Percentiles rank a stretch among this genome's conserved stretches.
These are phyloP conservation scores for Eulemur coronatus DNA, from an alignment of 2,797 vertebrate species.

Conservation along the genomic window DNA sequence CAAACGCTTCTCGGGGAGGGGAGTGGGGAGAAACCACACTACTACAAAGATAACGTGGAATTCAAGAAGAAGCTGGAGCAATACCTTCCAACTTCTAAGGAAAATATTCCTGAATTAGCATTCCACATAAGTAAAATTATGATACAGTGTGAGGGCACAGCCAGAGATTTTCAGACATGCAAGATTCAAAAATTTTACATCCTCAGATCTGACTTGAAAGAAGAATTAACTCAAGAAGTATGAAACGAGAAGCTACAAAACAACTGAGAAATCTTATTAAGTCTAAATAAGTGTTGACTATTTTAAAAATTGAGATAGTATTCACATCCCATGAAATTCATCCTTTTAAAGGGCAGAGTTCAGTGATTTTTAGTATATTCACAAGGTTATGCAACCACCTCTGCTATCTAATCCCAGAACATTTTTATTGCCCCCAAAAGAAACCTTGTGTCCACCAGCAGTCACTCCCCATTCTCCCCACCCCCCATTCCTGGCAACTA, in stretches of 20 bases:
- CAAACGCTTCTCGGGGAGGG: not conserved
- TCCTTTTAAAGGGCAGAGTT: not conserved
- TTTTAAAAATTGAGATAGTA: not conserved
- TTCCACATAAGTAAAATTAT: not conserved
- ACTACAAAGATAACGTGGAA: not conserved
- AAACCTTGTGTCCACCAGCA: not conserved
- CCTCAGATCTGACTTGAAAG: not conserved
- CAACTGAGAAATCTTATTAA: not conserved
- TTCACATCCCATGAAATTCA: not conserved
- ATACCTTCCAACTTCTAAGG: not conserved
- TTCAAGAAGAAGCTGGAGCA: not conserved
- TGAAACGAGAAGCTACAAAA: not conserved
- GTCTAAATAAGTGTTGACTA: not conserved
- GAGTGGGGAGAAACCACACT: fast-evolving
- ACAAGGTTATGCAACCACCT: not conserved
- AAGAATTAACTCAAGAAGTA: not conserved
- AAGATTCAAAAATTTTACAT: not conserved
- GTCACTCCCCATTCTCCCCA: not conserved
- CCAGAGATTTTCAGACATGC: not conserved
- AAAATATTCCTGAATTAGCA: not conserved
- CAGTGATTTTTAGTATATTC: not conserved
- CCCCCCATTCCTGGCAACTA: not conserved
- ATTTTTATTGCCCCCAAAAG: not conserved
- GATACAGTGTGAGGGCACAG: not conserved
- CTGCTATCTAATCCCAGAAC: not conserved